Evolutionary conservation across 2,888 invertebrate species (phyloP).

Genomic region (Drosophila antonietae): DNA sequence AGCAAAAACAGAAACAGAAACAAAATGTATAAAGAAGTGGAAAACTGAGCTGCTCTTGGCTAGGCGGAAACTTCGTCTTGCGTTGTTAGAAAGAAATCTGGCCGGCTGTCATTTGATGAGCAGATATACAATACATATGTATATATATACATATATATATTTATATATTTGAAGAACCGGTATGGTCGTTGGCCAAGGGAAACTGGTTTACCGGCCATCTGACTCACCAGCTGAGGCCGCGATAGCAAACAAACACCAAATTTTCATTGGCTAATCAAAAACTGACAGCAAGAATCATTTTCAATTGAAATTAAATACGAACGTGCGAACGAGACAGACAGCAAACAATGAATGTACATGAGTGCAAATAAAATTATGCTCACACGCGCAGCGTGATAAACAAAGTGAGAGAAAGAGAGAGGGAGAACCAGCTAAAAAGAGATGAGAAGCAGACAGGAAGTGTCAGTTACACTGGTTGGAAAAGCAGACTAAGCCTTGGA

Average conservation of each 20-base stretch:
- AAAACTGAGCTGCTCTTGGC: conserved; percentile 24
- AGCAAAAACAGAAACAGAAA: background rate
- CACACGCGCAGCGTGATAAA: conserved; percentile 4
- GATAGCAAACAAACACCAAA: conserved; percentile 10
- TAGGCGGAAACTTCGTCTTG: conserved; percentile 14
- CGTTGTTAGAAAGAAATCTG: conserved; percentile 41
- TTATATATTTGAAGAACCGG: conserved; percentile 38
- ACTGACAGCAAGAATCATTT: conserved; percentile 64
- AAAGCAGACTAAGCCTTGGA: conserved; percentile 7
- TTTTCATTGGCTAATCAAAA: conserved; percentile 61
- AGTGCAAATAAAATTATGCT: conserved; percentile 2
- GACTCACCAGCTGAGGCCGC: conserved; percentile 60
- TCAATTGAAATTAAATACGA: conserved; percentile 56
- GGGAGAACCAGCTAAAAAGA: conserved; percentile 20
- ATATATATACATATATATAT: background rate
- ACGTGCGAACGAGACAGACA: conserved; percentile 38
- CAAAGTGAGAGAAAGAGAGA: conserved; percentile 6
- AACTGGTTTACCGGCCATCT: conserved; percentile 66
- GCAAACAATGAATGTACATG: conserved; percentile 31
- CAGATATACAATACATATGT: conserved; percentile 14
- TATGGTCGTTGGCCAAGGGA: conserved; percentile 37
- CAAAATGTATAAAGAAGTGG: background rate
- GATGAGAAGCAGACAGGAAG: conserved; percentile 31
- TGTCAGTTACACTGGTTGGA: conserved; percentile 21
- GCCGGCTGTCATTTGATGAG: conserved; percentile 26